Evolutionary conservation across 2,888 invertebrate species (phyloP), one percentile per base, ranked within the genome.

Genomic region (Stegophylla sp.): DNA sequence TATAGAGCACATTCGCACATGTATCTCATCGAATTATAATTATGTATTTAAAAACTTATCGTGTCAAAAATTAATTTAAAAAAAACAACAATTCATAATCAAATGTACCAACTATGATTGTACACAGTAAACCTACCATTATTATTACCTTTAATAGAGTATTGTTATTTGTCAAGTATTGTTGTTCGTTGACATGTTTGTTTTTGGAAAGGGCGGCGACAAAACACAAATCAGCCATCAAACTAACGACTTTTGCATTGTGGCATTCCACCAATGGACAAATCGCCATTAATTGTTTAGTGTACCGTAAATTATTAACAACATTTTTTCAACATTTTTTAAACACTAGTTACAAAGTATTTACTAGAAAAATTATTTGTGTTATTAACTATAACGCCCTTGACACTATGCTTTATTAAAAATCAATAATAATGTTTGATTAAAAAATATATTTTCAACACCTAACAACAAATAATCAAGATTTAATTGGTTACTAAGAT

Each of bases 281-380:
- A 75, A 76, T 76, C 66, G 43, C n/a, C 20, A 53, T 43, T 26
- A 66, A 76, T 59, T 17, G 48, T 20, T 75, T 72, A 61, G 43
- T 28, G 53, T 43, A 45, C 51, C 13, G 12, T 64, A 56, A 41
- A 53, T 23, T n/a, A 28, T 43, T 66, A 67, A 56, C n/a, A 67
- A 34, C 7, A 34, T 34, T 34, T 5, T 34, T 5, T 34, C 7
- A 53, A 66, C 53, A 20, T 41, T 26, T 10, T 15, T 26, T 7
- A 41, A 66, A 43, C 13, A 26, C n/a, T 13, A 1, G 3, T 41
- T 9, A 26, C 66, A 10, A 5, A 41, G 12, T 66, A 56, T 15
- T 53, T 66, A 26, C 17, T 17, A 66, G 20, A 3, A n/a, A 51
- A 34, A 7, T 34, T 34, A 34, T 34, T 34, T n/a, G n/a, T n/a